Evolutionary conservation across 1,140 invertebrate species (phyloP).

Genomic region (Hestina assimilis): DNA sequence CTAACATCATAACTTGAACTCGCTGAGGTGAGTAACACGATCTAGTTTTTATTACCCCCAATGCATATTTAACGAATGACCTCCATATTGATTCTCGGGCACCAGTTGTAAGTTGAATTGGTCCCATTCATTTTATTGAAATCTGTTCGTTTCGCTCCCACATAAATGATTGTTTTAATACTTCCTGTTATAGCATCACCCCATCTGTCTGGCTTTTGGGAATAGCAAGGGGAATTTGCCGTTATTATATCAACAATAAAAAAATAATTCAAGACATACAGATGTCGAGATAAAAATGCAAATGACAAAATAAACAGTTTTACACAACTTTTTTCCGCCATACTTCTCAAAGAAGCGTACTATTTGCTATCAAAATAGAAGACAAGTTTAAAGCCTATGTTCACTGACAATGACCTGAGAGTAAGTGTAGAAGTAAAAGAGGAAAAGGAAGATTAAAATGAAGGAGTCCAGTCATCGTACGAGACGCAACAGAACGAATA

Average conservation of each 20-base stretch:
- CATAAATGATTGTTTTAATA: conserved; percentile 37
- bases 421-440: no score
- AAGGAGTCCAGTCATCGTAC: no score
- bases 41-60: conserved; percentile 15
- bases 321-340: no score
- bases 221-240: conserved; percentile 3
- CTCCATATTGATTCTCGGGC: conserved; percentile 27
- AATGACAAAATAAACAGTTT: not conserved
- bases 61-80: conserved; percentile 26
- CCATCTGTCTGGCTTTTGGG: conserved; percentile 14
- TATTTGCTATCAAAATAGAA: no score
- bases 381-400: no score
- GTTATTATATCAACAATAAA: not conserved
- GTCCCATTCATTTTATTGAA: conserved; percentile 34
- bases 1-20: not conserved
- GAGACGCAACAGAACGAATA: no score
- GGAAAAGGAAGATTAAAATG: no score
- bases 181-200: conserved; percentile 32
- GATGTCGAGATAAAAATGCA: not conserved
- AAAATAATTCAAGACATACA: no score
- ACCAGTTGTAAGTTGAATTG: conserved; percentile 32
- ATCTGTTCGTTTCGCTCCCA: conserved; percentile 22
- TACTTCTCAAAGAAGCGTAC: no score
- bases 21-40: not conserved
- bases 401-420: no score